phyloP scores from a whole-genome alignment of 1,140 invertebrate species.

The Patella vulgata region DNA sequence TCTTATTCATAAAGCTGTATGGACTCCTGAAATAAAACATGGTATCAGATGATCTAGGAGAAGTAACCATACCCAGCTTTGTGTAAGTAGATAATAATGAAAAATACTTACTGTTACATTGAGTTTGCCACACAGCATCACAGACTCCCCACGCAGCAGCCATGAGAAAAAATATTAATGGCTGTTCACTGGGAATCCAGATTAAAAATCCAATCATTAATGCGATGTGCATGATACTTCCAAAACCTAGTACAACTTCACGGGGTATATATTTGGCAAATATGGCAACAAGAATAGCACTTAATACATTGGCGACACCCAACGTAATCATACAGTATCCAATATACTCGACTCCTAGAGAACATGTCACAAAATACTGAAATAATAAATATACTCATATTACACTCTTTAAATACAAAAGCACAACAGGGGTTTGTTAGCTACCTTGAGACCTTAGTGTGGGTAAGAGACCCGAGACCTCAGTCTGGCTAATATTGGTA shows the following conservation, averaged over 20 bases:
- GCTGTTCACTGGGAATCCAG: constrained; percentile 86
- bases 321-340: constrained; percentile 66
- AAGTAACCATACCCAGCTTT: no score
- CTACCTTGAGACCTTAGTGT: no score
- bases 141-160: constrained; percentile 96
- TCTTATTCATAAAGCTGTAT: no score
- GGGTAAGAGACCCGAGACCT: no score
- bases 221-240: constrained; percentile 59
- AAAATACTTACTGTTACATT: constrained; percentile 91
- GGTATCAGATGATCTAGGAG: no score
- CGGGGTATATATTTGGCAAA: constrained; percentile 55
- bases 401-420: no score
- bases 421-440: no score
- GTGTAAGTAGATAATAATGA: no score
- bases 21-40: no score
- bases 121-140: constrained; percentile 97
- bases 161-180: constrained; percentile 87
- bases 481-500: no score
- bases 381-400: constrained; percentile 23
- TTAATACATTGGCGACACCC: constrained; percentile 58
- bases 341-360: constrained; percentile 59
- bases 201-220: constrained; percentile 68
- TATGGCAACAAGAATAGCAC: constrained; percentile 56
- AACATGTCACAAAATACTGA: constrained; percentile 63
- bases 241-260: constrained; percentile 64